Conservation (phyloP, 2,797 vertebrate species). For the Margarornis squamiger region DNA sequence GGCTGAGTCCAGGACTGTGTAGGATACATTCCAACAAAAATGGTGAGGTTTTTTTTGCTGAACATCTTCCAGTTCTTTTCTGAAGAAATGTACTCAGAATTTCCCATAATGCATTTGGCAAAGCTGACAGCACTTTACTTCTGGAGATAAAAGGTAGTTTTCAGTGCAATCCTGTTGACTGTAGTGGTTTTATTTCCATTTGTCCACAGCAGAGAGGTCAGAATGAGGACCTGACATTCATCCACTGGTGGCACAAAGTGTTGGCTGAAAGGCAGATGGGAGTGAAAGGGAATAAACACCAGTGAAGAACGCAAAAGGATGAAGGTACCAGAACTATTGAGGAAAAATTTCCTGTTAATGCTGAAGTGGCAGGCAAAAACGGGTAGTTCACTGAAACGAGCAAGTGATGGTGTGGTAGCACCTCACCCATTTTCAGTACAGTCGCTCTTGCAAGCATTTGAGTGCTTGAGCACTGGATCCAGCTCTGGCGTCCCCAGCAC, state of each 20-base stretch:
- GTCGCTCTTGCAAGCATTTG: not conserved
- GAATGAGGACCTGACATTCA: not conserved
- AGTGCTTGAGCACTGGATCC: not conserved
- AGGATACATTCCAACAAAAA: constrained; percentile 2
- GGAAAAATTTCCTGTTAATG: not conserved
- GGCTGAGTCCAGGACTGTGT: not conserved
- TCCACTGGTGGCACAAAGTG: not conserved
- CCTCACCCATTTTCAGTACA: not conserved
- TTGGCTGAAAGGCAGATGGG: not conserved
- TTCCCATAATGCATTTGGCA: not conserved
- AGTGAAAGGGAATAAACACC: not conserved
- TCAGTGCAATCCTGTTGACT: not conserved
- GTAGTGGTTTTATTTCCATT: not conserved
- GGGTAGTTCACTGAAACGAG: not conserved
- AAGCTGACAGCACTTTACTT: not conserved
- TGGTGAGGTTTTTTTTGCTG: not conserved
- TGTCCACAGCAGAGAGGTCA: not conserved
- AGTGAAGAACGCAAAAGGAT: not conserved
- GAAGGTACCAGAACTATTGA: not conserved
- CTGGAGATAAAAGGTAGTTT: not conserved
- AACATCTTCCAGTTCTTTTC: not conserved
- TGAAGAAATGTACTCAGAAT: not conserved
- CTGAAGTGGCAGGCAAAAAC: not conserved
- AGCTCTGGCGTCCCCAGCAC: not conserved
- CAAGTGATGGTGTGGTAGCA: not conserved